Base-by-base conservation (phyloP, 2,113 vertebrate genomes). In the Catharus fuscescens region DNA sequence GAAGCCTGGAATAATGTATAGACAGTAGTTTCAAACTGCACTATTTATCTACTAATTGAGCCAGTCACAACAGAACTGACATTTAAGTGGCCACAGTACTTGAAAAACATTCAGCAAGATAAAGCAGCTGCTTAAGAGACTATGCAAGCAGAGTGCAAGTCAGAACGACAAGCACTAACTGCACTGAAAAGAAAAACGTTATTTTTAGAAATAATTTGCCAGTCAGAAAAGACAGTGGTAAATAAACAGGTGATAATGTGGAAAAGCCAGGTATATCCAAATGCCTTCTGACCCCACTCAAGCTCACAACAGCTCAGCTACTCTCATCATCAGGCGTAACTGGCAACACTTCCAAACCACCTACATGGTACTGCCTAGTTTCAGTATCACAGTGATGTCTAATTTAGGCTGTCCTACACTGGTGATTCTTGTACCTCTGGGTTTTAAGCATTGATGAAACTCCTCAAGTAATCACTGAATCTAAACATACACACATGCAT, bases 401-500 rank as follows among this genome's bases (percentile, higher is more conserved):
- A 70, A 25, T 31, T n/a, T 28, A 56, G 18, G 13, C 12, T 64
- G 7, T 66, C 38, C n/a, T 57, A n/a, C 1, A 2, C 25, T n/a
- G 23, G 32, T 40, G 32, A 6, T 34, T 76, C 76, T 21, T 69
- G 13, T 48, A 82, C 29, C 21, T 74, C n/a, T 50, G 34, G 21
- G 38, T 67, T 81, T 70, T 70, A 71, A 54, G 14, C 53, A 53
- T 44, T 69, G 61, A 61, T 18, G 8, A 61, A 8, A 5, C 19
- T 67, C 34, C 29, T 57, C 14, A 66, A 61, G 13, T 32, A 67
- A 52, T 44, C 54, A 38, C 59, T 52, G 18, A 47, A 34, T 67
- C 14, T 44, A 45, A 84, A 85, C 0, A 5, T 12, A 44, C 9
- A 53, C 24, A 14, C 0, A 0, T 9, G 28, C 24, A 66, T 62